Percentiles rank a stretch among this genome's conserved stretches.
These are phyloP conservation scores for Siniperca obscura DNA, from an alignment of 2,797 vertebrate genomes.

Conservation along the genomic window DNA sequence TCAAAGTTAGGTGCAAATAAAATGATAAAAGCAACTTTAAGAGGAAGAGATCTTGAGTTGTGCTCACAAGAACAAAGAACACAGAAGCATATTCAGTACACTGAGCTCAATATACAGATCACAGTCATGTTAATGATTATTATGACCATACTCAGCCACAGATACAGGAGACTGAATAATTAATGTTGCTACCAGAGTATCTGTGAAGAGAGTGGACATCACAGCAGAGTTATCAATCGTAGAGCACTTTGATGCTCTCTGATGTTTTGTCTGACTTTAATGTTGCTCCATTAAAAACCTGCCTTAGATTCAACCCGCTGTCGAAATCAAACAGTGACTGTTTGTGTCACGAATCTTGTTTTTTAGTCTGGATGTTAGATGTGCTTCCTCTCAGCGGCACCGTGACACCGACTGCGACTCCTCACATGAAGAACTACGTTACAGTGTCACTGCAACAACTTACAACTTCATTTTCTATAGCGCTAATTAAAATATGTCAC, in stretches of 20 bases:
- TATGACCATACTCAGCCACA: not conserved
- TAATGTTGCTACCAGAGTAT: not conserved
- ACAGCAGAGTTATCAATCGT: slow-evolving; percentile 17
- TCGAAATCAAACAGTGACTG: not conserved
- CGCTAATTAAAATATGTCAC: not conserved
- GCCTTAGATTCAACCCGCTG: not conserved
- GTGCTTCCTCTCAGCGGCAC: slow-evolving; percentile 1
- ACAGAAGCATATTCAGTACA: not conserved
- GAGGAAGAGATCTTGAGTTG: not conserved
- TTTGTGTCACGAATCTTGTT: not conserved
- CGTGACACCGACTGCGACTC: not conserved
- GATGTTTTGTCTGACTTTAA: slow-evolving; percentile 52
- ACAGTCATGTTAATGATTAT: slow-evolving; percentile 4
- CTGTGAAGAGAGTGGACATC: slow-evolving; percentile 34
- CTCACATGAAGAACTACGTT: not conserved
- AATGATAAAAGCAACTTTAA: not conserved
- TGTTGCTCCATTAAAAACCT: slow-evolving; percentile 25
- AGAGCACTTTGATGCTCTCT: slow-evolving; percentile 53
- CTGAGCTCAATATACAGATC: not conserved
- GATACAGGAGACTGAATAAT: slow-evolving; percentile 10
- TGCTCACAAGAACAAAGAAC: not conserved
- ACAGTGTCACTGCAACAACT: not conserved
- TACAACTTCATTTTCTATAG: no score
- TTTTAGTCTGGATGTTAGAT: not conserved
- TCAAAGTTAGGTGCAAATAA: not conserved